These are phyloP conservation scores for Hydropsyche tenuis DNA, from an alignment of 1,140 invertebrate species.

Conservation along the genomic window DNA sequence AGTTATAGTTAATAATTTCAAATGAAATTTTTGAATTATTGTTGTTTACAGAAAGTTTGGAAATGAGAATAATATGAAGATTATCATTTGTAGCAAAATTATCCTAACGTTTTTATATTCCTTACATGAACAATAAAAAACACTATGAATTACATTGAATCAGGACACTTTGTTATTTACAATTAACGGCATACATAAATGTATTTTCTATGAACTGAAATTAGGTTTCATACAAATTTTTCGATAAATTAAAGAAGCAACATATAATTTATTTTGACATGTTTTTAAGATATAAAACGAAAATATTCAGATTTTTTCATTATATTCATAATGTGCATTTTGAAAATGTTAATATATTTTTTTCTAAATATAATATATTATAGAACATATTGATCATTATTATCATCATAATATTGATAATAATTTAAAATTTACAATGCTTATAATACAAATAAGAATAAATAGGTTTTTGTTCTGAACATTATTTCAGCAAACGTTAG, in stretches of 20 bases:
- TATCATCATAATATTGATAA: not conserved
- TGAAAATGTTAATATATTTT: not conserved
- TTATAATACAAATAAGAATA: too few relatives aligned
- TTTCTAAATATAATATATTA: not conserved
- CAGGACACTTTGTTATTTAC: conserved; percentile 19
- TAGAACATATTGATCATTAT: not conserved
- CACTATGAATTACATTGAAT: not conserved
- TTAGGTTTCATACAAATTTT: not conserved
- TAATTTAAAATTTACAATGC: too few relatives aligned
- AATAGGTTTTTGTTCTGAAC: too few relatives aligned
- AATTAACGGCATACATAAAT: not conserved
- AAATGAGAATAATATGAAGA: not conserved
- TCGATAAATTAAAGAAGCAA: too few relatives aligned
- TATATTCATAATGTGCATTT: not conserved
- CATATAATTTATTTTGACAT: too few relatives aligned
- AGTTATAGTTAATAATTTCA: too few relatives aligned
- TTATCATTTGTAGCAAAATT: not conserved
- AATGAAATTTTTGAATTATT: too few relatives aligned
- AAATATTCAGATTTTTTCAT: too few relatives aligned
- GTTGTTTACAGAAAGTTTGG: not conserved
- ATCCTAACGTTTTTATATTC: not conserved
- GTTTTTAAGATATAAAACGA: too few relatives aligned
- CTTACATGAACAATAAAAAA: conserved; percentile 1
- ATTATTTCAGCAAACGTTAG: too few relatives aligned
- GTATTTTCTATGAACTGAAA: too few relatives aligned